Base-by-base conservation (phyloP, 2,888 invertebrate genomes). In the Acholoe squamosa region DNA sequence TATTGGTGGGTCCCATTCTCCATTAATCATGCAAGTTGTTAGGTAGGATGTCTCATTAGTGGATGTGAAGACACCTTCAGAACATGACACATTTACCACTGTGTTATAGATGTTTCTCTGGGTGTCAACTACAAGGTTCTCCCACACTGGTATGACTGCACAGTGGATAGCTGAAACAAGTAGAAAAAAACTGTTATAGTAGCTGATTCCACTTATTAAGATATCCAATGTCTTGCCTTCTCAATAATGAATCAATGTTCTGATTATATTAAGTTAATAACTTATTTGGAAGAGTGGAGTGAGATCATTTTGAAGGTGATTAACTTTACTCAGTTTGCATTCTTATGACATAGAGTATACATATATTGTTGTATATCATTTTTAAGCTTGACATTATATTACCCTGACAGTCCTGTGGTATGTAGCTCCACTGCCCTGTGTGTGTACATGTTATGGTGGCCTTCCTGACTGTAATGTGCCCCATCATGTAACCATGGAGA, bases 401-500 rank as follows among this genome's bases (percentile, higher is more conserved):
- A 84, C 84, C 84, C 7, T 33, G 34, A 84, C 84, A 84, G 43
- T 34, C 84, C n/a, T 43, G 19, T 19, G 52, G 84, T n/a, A 51
- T 3, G 1, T 7, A 19, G 84, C 43, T 84, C 84, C 84, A 84
- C 25, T 16, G 10, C 7, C 84, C 84, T 16, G 84, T 84, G 16
- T 84, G 22, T 1, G 52, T 34, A 19, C 84, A 84, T 34, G 34
- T 84, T 34, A 84, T 84, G n/a, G 84, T 84, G 16, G n/a, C 5
- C 0, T 51, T 84, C 5, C 10, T 84, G 34, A 34, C 33, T 16
- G 43, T n/a, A 19, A 84, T 43, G 22, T 84, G 22, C 34, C 25
- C 43, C 14, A 34, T 33, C 84, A 84, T 84, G 84, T 34, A 84
- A 33, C 84, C 84, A 84, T 84, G 43, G 34, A 84, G 84, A 43